These are phyloP conservation scores for Echiichthys vipera DNA, from an alignment of 2,797 vertebrate genomes.

Conservation along the genomic window DNA sequence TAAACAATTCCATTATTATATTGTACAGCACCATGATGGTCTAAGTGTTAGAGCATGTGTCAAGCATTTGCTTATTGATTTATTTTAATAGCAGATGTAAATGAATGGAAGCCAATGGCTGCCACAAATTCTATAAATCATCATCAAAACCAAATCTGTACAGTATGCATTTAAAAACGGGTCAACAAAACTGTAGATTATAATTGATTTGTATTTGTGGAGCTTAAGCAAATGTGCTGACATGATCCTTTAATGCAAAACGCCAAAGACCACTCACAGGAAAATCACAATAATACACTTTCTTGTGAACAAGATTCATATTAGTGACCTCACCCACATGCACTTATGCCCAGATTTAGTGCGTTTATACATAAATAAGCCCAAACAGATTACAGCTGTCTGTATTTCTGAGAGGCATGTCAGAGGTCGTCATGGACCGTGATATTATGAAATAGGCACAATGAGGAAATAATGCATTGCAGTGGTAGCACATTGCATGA, in stretches of 20 bases:
- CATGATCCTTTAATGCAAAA: slow-evolving; percentile 1
- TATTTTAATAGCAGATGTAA: too few relatives aligned
- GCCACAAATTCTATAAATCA: too few relatives aligned
- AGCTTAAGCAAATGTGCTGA: neutral
- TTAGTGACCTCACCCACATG: neutral
- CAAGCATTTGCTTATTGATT: too few relatives aligned
- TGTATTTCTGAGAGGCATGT: slow-evolving; percentile 6
- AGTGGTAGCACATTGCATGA: slow-evolving; percentile 2
- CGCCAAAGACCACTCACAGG: neutral
- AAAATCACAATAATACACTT: neutral
- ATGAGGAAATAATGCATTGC: slow-evolving; percentile 3
- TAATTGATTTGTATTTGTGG: neutral
- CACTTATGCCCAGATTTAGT: neutral
- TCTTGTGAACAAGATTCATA: slow-evolving; percentile 8
- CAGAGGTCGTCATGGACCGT: neutral
- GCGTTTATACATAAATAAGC: neutral
- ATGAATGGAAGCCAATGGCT: too few relatives aligned
- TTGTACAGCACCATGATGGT: too few relatives aligned
- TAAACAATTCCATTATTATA: too few relatives aligned
- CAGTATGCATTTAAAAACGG: neutral
- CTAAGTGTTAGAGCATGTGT: too few relatives aligned
- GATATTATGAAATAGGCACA: slow-evolving; percentile 12
- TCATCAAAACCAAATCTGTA: neutral
- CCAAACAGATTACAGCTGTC: slow-evolving; percentile 13
- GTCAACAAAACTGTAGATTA: neutral